Conservation (phyloP, 2,113 vertebrate genomes). For the Willisornis vidua region DNA sequence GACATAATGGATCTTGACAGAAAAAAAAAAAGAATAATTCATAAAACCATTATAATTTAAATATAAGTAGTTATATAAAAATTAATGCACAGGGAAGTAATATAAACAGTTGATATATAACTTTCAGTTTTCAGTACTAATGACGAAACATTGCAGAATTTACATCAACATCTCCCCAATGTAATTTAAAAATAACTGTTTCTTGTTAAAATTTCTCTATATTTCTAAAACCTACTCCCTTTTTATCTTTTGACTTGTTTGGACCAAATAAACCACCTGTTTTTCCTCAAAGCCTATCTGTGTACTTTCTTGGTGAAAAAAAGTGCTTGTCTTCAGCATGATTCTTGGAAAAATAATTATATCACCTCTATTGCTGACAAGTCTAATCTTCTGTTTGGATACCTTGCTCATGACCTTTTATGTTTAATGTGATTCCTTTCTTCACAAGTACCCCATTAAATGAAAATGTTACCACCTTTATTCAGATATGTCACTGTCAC, state of each 20-base stretch:
- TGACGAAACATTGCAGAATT: not conserved
- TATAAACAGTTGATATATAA: not conserved
- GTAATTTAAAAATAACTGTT: not conserved
- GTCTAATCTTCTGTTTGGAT: not conserved
- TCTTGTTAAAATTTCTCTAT: not conserved
- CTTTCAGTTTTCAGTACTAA: not conserved
- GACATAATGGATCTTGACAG: constrained; percentile 86
- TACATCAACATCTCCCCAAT: not conserved
- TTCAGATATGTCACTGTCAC: not conserved
- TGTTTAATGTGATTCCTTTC: fast-evolving
- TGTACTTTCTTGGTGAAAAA: not conserved
- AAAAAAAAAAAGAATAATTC: not conserved
- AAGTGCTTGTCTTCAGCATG: not conserved
- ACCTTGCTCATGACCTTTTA: not conserved
- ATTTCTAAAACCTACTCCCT: not conserved
- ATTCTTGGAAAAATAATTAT: not conserved
- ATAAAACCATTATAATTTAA: not conserved
- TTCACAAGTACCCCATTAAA: not conserved
- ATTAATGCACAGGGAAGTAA: not conserved
- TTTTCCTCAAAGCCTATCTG: not conserved
- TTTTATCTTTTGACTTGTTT: not conserved
- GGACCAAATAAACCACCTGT: not conserved
- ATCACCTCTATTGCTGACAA: not conserved
- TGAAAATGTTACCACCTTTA: not conserved
- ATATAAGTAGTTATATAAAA: not conserved